Conservation (phyloP, 2,113 vertebrate genomes). For the chimpanzee (Pan troglodytes) region NHGRI_mPanTro3-v2.1_pri NC_086015.1:186218001-186218500, state of each 20-base stretch:
- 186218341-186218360: background rate
- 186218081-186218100: background rate
- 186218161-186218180: background rate
- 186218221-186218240: background rate
- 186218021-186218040: background rate
- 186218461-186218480: background rate
- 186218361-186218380: background rate
- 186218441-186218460: background rate
- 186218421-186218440: background rate
- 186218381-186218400: background rate
- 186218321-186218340: background rate
- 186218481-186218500: background rate
- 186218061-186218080: background rate
- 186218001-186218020: background rate
- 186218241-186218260: conserved; percentile 17
- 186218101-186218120: background rate
- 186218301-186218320: background rate
- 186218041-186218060: background rate
- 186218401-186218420: background rate
- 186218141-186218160: background rate
- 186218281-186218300: background rate
- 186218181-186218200: background rate
- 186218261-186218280: background rate
- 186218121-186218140: background rate
- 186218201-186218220: background rate